Conservation (phyloP, 2,888 invertebrate species). For the Odontothrips loti region DNA sequence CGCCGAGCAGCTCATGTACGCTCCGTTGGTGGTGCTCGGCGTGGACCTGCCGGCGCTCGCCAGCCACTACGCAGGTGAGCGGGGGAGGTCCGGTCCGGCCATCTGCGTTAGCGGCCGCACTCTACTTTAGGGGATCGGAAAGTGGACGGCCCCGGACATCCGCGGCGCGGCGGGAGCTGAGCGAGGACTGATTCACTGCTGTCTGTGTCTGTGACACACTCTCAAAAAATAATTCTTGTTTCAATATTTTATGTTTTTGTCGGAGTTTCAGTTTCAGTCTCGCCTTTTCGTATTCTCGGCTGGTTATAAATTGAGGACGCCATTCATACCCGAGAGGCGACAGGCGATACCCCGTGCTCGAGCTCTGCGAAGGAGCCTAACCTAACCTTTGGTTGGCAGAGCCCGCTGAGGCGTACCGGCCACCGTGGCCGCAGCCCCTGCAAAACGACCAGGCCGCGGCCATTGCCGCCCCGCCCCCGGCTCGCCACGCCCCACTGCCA, state of each 20-base stretch:
- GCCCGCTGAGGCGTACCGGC: background rate
- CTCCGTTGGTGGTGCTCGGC: constrained; percentile 46
- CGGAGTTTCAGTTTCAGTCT: no score
- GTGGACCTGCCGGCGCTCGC: constrained; percentile 47
- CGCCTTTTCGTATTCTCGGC: no score
- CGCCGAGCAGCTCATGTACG: constrained; percentile 45
- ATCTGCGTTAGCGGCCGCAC: background rate
- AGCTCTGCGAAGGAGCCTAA: background rate
- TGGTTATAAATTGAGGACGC: no score
- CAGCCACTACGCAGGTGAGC: constrained; percentile 37
- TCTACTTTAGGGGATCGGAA: no score
- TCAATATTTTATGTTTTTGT: no score
- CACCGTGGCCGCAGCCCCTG: background rate
- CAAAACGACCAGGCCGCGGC: background rate
- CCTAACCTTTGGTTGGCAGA: background rate
- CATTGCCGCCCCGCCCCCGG: background rate
- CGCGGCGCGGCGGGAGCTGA: no score
- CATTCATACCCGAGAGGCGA: no score
- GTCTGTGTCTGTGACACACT: no score
- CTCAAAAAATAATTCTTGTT: no score
- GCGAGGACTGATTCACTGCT: no score
- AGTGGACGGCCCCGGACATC: no score
- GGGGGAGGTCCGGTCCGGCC: constrained; percentile 36
- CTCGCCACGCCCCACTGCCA: background rate
- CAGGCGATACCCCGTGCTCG: no score